Conservation (phyloP, 1,140 invertebrate genomes). For the Pogonognathellus flavescens region DNA sequence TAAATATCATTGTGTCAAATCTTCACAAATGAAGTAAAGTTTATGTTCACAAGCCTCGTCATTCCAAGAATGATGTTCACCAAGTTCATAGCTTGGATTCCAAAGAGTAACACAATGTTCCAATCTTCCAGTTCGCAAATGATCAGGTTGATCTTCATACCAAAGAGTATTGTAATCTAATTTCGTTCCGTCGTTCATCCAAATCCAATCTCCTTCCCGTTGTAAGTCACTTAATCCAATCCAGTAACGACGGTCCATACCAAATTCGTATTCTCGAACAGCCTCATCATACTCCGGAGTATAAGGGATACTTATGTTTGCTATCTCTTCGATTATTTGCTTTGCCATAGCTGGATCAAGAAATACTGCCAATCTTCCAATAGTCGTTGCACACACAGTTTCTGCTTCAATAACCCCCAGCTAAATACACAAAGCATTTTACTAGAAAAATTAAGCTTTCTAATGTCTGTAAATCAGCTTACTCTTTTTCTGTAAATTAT, state of each 20-base stretch:
- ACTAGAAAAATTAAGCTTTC: too few relatives aligned
- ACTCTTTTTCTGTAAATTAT: neutral
- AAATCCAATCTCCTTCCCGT: slow-evolving; percentile 44
- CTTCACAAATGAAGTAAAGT: slow-evolving; percentile 54
- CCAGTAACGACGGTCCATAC: slow-evolving; percentile 56
- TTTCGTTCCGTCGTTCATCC: slow-evolving; percentile 25
- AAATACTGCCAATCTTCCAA: slow-evolving; percentile 5
- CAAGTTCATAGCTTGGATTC: slow-evolving; percentile 44
- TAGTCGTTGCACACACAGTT: neutral
- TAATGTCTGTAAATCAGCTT: neutral
- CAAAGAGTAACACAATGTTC: slow-evolving; percentile 50
- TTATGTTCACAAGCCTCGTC: slow-evolving; percentile 40
- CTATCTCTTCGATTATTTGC: neutral
- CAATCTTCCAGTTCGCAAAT: neutral
- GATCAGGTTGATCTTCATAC: slow-evolving; percentile 53
- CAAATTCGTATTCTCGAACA: slow-evolving; percentile 32
- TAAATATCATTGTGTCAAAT: slow-evolving; percentile 16
- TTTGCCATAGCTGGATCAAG: neutral
- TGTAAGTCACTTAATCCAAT: slow-evolving; percentile 47
- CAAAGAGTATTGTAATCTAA: neutral
- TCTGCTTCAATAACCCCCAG: neutral
- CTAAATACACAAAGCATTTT: neutral
- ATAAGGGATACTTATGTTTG: neutral
- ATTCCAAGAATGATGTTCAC: slow-evolving; percentile 27
- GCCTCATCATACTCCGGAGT: slow-evolving; percentile 9